Evolutionary conservation across 2,797 vertebrate species (phyloP).

Genomic region (Anguilla obscura): DNA sequence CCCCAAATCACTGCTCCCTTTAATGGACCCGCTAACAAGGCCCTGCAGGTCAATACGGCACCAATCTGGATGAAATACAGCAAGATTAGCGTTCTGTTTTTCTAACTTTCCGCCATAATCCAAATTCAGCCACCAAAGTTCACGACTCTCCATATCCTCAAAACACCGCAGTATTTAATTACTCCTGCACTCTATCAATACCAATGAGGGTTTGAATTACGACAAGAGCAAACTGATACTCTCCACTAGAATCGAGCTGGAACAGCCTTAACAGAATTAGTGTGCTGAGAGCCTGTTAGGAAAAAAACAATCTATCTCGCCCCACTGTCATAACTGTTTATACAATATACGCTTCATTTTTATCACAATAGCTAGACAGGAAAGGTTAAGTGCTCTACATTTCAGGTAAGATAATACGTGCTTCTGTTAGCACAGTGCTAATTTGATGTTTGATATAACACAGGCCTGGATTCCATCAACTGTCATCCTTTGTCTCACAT

Average conservation of each 20-base stretch:
- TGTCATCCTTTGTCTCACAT: background rate
- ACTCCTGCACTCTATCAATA: slow-evolving; percentile 55
- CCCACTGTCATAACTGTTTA: slow-evolving; percentile 49
- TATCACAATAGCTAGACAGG: slow-evolving; percentile 38
- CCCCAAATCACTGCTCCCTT: background rate
- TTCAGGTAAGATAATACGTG: slow-evolving; percentile 8
- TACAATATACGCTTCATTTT: slow-evolving; percentile 34
- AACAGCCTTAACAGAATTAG: slow-evolving; percentile 66
- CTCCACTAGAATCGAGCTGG: slow-evolving; percentile 48
- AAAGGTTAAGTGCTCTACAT: slow-evolving; percentile 19
- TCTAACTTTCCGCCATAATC: slow-evolving; percentile 35
- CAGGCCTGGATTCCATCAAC: slow-evolving; percentile 4
- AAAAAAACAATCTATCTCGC: slow-evolving; percentile 38
- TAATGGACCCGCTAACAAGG: slow-evolving; percentile 6
- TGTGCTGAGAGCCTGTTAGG: slow-evolving; percentile 46
- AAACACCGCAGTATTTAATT: slow-evolving; percentile 64
- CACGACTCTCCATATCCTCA: slow-evolving; percentile 50
- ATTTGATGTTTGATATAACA: background rate
- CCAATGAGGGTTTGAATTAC: slow-evolving; percentile 63
- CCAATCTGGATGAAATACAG: slow-evolving; percentile 40
- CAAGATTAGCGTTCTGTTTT: slow-evolving; percentile 46
- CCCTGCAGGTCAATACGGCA: slow-evolving; percentile 39
- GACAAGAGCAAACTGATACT: slow-evolving; percentile 60
- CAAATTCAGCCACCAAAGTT: slow-evolving; percentile 47
- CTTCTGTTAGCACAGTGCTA: background rate